Evolutionary conservation across 2,888 invertebrate species (phyloP).

Genomic region (Ectemnius continuus): DNA sequence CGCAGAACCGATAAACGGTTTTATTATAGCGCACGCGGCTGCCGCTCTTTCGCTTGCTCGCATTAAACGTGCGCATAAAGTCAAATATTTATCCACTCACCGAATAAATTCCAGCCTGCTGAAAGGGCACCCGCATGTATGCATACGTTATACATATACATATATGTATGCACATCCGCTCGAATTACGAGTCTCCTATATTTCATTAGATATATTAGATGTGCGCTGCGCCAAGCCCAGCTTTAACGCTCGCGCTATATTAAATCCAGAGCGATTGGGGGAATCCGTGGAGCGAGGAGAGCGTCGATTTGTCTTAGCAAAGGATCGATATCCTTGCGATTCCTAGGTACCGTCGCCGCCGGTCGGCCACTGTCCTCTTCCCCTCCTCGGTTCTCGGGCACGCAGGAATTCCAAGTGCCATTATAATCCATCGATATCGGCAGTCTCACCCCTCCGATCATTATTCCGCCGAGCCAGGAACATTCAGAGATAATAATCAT

Average conservation of each 20-base stretch:
- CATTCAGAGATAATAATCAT: conserved; percentile 38
- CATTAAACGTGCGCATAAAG: conserved; percentile 12
- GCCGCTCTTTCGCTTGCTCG: not conserved
- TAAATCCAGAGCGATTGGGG: no score
- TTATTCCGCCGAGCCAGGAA: conserved; percentile 40
- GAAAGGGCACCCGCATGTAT: no score
- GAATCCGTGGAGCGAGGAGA: no score
- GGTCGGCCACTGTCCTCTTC: no score
- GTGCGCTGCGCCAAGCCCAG: no score
- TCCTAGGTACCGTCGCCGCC: not conserved
- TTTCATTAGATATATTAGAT: no score
- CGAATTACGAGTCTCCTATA: no score
- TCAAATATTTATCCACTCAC: conserved; percentile 21
- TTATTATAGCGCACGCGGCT: conserved; percentile 18
- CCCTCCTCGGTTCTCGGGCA: no score
- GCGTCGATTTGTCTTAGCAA: no score
- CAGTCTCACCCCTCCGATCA: conserved; percentile 18
- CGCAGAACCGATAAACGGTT: conserved; percentile 21
- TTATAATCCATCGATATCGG: conserved; percentile 45
- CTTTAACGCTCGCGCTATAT: no score
- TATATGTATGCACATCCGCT: no score
- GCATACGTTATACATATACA: no score
- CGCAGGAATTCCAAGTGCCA: conserved; percentile 15
- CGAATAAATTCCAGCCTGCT: conserved; percentile 11
- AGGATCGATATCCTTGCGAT: not conserved